Base-by-base conservation (phyloP, 2,797 vertebrate genomes). In the Phataginus tricuspis region DNA sequence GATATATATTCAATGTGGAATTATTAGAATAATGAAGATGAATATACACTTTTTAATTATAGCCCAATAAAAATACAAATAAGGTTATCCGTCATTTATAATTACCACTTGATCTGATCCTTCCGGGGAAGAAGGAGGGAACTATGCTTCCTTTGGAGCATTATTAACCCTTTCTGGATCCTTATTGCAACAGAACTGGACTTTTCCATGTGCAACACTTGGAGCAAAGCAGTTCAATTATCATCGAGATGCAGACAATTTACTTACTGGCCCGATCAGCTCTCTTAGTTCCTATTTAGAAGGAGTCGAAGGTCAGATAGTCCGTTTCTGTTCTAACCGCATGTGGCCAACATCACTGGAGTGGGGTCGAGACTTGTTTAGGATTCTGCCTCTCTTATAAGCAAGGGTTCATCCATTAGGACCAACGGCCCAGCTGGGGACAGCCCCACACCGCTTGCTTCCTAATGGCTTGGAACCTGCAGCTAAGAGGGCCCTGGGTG, bases 61-160 rank as follows among this genome's bases (percentile, higher is more conserved):
- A 96, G 91, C 75, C 88, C 82, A 95, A 97, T 97, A 97, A 96
- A 97, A 97, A 95, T 92, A 95, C 95, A 97, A 97, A 95, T 97
- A 95, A 84, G 31, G 75, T 82, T 91, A 86, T 95, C 94, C 96
- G 94, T 96, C 97, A 94, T 80, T 96, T 96, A 75, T 96, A 96
- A 97, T 97, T 97, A 96, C 77, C 83, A 90, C 94, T 97, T 96
- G 92, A 95, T 96, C 92, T 96, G 88, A 92, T 96, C 92, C 71
- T 97, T 97, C 96, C 72, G 29, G 92, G 91, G 61, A 97, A 90
- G 93, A 95, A 97, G 87, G 82, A 83, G 78, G 86, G 95, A 94
- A 96, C 87, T 90, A 45, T 57, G 18, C 53, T 96, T 69, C 53
- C 63, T 96, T 91, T 88, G 74, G 92, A 95, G 19, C 79, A 21